These are phyloP conservation scores for Pangasius sanitwongsei DNA, from an alignment of 2,797 vertebrate species.

Conservation along the genomic window DNA sequence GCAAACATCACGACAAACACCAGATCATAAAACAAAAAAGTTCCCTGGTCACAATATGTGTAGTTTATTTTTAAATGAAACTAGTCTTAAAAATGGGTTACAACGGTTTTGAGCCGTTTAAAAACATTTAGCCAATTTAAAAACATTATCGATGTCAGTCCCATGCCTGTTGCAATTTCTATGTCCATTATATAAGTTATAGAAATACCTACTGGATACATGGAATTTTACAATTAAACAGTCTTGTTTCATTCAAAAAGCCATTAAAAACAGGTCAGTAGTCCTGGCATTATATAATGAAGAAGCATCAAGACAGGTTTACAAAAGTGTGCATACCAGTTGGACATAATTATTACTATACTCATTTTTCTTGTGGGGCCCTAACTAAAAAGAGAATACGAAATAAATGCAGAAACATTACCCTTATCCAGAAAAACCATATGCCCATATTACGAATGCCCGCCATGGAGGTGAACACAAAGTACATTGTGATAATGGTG, in stretches of 20 bases:
- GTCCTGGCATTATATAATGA: no score
- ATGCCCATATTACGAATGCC: conserved; percentile 98
- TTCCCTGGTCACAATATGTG: background rate
- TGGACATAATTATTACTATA: background rate
- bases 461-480: conserved; percentile 98
- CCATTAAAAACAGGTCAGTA: background rate
- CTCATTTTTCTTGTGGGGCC: background rate
- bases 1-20: background rate
- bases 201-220: background rate
- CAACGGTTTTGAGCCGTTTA: background rate
- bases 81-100: background rate
- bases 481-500: conserved; percentile 95
- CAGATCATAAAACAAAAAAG: background rate
- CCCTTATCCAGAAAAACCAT: conserved; percentile 99
- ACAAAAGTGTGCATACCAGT: background rate
- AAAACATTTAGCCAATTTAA: background rate
- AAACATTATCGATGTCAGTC: background rate
- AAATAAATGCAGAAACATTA: conserved; percentile 62
- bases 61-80: background rate
- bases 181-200: background rate
- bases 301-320: background rate
- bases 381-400: background rate
- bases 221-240: background rate
- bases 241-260: background rate
- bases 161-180: background rate